Base-by-base conservation (phyloP, 2,797 vertebrate genomes). In the Tarsius wallacei region DNA sequence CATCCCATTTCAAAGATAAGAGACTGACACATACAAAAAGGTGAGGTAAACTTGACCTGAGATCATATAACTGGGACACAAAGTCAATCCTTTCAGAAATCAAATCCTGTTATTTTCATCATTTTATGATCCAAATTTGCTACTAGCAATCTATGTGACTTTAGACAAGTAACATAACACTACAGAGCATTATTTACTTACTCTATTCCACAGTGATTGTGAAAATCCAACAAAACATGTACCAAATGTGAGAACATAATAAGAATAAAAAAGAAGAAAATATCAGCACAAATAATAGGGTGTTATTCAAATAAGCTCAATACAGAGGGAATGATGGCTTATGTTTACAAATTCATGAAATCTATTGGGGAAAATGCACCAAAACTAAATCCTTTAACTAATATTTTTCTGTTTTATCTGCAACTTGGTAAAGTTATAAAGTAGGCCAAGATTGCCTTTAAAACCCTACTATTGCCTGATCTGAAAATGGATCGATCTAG, bases 181-280 rank as follows among this genome's bases (percentile, higher is more conserved):
- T 14, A 84, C 5, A 61, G 26, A 83, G 3, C 10, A 63, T 49
- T 85, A 49, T 70, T 83, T 83, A 71, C 4, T 4, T 57, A 66
- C 21, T 68, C 7, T 68, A 71, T 7, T 21, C 9, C 94, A 92
- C 1, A 47, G 9, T 66, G 24, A 89, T 16, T 66, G 14, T 93
- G 77, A 96, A 95, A 96, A 84, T 71, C 33, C 63, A 73, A n/a
- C 13, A 26, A 89, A 88, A 57, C 16, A 66, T 1, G 53, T 61
- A 82, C 5, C 63, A 71, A 90, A 16, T 70, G 1, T 83, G n/a
- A 93, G 49, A 87, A 47, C 42, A 85, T 47, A 93, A 61, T 21
- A 31, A 10, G 28, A 71, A 86, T 7, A 64, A 76, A 86, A 78
- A 87, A 74, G 3, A 47, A 64, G 5, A 73, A 71, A 87, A 74